Base-by-base conservation (phyloP, 2,888 invertebrate species). In the Lasioglossum morio region DNA sequence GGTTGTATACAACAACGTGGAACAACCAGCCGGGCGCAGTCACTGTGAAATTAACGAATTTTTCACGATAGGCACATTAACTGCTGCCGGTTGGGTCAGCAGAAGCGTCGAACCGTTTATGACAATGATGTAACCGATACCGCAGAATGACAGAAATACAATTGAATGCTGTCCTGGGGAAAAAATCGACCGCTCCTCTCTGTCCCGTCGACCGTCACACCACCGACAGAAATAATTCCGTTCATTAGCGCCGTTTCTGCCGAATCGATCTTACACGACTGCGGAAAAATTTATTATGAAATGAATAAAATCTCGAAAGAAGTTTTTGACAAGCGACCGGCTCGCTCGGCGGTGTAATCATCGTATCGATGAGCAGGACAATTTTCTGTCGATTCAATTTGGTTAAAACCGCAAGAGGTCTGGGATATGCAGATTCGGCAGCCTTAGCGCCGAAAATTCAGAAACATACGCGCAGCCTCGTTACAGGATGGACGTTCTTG, bases 21-120 rank as follows among this genome's bases (percentile, higher is more conserved):
- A 57, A 76, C 86, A 74, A 84, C 81, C 57, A 69, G 79, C 77
- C 84, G 88, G 79, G 86, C 82, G 87, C 93, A 92, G 91, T 89
- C 91, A 93, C 90, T 92, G 93, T 92, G 92, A 92, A 93, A 93
- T 93, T 93, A 93, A 93, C 92, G 92, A 92, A 93, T 93, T 93
- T 93, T 92, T 91, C 87, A 90, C 89, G 88, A 92, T 92, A 88
- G 91, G 89, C 88, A 90, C 91, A 91, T 93, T 91, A 92, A 92
- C 89, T 85, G 87, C 72, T 76, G 77, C 80, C 76, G 86, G 76
- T 82, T 84, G 87, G 87, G 86, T 91, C 90, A 91, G 90, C 90
- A 87, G 82, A 89, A 91, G 90, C 89, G 87, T 87, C 91, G 85
- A 89, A 88, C 90, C 88, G 88, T 90, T 91, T 90, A 91, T 91